Percentiles rank a stretch among this genome's conserved stretches.
Evolutionary conservation across 2,888 invertebrate species (phyloP).

Genomic region (Chromoteleia sp.): DNA sequence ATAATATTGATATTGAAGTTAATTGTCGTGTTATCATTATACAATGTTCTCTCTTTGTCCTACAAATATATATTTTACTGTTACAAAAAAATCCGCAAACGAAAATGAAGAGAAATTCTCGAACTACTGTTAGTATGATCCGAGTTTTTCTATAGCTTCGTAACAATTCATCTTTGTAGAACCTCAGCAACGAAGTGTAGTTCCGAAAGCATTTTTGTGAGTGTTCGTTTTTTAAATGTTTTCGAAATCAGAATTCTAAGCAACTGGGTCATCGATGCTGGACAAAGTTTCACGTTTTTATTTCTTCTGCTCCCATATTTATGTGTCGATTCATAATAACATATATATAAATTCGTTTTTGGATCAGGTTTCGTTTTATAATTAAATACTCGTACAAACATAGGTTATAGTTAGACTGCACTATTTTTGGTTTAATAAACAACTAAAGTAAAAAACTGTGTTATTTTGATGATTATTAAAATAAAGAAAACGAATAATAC

Average conservation of each 20-base stretch:
- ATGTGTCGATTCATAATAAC: not conserved
- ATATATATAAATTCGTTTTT: not conserved
- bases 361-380: constrained; percentile 2
- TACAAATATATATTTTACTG: too few relatives aligned
- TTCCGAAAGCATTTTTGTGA: constrained; percentile 29
- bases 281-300: constrained; percentile 35
- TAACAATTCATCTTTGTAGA: constrained; percentile 32
- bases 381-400: constrained; percentile 2
- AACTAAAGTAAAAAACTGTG: not conserved
- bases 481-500: constrained; percentile 5
- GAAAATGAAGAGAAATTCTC: too few relatives aligned
- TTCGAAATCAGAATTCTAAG: constrained; percentile 25
- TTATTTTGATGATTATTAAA: constrained; percentile 13
- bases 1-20: too few relatives aligned
- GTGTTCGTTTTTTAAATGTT: constrained; percentile 36
- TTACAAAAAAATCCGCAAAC: too few relatives aligned
- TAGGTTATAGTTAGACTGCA: not conserved
- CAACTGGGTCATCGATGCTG: constrained; percentile 44
- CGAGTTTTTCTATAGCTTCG: constrained; percentile 19
- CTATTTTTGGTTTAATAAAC: not conserved
- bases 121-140: not conserved
- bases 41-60: too few relatives aligned
- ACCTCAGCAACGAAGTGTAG: constrained; percentile 19
- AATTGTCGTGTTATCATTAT: too few relatives aligned
- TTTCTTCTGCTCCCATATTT: constrained; percentile 18